A percentile compares a stretch with the other conserved stretches of the same genome.
Conservation (phyloP, 2,888 invertebrate genomes). For the Glaucopsyche alexis region DNA sequence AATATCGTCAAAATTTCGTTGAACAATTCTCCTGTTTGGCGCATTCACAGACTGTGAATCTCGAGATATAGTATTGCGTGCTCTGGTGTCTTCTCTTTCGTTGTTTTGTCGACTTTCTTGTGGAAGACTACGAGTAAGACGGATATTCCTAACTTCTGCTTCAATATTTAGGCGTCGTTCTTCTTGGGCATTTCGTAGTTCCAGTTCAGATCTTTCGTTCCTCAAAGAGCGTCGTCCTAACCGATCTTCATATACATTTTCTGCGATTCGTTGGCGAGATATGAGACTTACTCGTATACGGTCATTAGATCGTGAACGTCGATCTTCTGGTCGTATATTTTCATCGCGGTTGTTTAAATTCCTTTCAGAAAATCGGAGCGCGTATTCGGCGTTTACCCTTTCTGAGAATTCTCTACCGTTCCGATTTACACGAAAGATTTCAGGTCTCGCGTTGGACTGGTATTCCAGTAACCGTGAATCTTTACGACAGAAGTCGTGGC, state of each 20-base stretch:
- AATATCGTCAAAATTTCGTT: background rate
- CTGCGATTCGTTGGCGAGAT: background rate
- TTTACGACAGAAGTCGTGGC: conserved; percentile 44
- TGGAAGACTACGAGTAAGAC: background rate
- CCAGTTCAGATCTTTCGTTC: background rate
- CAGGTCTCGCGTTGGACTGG: conserved; percentile 23
- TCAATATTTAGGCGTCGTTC: background rate
- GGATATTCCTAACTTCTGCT: background rate
- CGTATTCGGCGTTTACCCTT: background rate
- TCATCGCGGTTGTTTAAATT: background rate
- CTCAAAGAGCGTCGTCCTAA: background rate
- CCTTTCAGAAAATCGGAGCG: background rate
- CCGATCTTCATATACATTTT: background rate
- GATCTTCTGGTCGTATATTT: background rate
- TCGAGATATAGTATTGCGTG: background rate
- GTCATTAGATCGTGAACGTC: background rate
- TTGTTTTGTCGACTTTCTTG: background rate
- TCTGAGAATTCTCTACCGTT: background rate
- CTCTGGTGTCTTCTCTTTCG: conserved; percentile 16
- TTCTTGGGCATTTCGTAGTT: conserved; percentile 4
- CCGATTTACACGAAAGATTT: conserved; percentile 24
- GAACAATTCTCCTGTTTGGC: background rate
- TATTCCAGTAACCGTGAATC: conserved; percentile 45
- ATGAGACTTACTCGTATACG: background rate
- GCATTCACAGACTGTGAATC: background rate